Evolutionary conservation across 2,888 invertebrate species (phyloP).

Genomic region (Osmoderma eremita): DNA sequence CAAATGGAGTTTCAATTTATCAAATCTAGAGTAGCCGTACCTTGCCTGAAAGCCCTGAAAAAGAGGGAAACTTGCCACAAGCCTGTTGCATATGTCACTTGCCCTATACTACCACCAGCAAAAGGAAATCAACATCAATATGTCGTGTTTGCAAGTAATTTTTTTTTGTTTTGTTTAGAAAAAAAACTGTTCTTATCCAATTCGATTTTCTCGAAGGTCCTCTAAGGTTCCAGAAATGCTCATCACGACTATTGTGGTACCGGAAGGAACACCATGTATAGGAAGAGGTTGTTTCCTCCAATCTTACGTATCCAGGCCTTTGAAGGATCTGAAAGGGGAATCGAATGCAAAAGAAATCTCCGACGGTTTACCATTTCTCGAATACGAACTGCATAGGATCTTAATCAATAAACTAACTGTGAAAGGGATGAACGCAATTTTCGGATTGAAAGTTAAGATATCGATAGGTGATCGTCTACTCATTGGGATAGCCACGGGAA

Average conservation of each 20-base stretch:
- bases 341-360: conserved; percentile 93
- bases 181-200: conserved; percentile 19
- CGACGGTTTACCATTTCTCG: conserved; percentile 93
- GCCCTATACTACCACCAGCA: conserved; percentile 76
- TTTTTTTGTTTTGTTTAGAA: conserved; percentile 23
- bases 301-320: conserved; percentile 79
- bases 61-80: conserved; percentile 43
- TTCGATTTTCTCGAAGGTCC: conserved; percentile 65
- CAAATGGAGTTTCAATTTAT: not conserved
- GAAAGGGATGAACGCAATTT: conserved; percentile 94
- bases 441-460: conserved; percentile 78
- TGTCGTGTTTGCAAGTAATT: conserved; percentile 77
- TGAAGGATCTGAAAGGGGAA: conserved; percentile 84
- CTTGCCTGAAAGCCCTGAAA: conserved; percentile 61
- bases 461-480: conserved; percentile 89
- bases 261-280: conserved; percentile 77
- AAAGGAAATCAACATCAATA: conserved; percentile 68
- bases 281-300: conserved; percentile 78
- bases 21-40: conserved; percentile 30
- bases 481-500: conserved; percentile 88
- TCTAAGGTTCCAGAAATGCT: conserved; percentile 91
- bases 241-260: conserved; percentile 88
- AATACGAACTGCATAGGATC: conserved; percentile 93
- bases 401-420: conserved; percentile 90
- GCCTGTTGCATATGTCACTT: conserved; percentile 74